Base-by-base conservation (phyloP, 2,113 vertebrate genomes). In the Rhinichthys klamathensis region DNA sequence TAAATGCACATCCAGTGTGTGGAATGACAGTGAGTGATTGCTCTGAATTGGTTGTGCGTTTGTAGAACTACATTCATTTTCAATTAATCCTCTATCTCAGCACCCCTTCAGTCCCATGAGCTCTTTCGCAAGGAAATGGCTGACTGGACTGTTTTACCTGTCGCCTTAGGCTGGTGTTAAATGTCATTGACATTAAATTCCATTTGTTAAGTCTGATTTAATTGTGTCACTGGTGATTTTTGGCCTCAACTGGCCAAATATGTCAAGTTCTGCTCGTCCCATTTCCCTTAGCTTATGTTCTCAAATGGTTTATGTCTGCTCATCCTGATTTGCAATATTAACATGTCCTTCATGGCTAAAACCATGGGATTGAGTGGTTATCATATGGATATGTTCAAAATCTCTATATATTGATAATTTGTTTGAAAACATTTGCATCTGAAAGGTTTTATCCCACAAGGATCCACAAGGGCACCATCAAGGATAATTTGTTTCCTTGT, bases 131-230 rank as follows among this genome's bases (percentile, higher is more conserved):
- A 27, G 6, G 46, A 97, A 96, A 97, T 94, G 96, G 96, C 96
- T 96, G 96, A 97, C 96, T 96, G 95, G 94, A 95, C 95, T 94
- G 95, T 96, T 96, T 96, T 96, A 90, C 96, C 96, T 95, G 94
- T 97, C 95, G 94, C 97, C 95, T 95, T 94, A 89, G 95, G 96
- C 96, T 96, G 94, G 96, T 93, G 92, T 94, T 97, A 97, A 98
- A 98, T 97, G 97, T 98, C 97, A 97, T 94, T 95, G 96, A 97
- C 92, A 92, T 91, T 90, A 90, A 92, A 93, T 92, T 86, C 77
- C 90, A 90, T 94, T 93, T 92, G 93, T 93, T 92, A 89, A 91
- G 90, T 87, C 91, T 86, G 80, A 90, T 93, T 92, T 92, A 93
- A 93, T 92, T 93, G 89, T 91, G 92, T 91, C 92, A 92, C 85